Evolutionary conservation across 2,888 invertebrate species (phyloP).

Genomic region (Sericinus montela): DNA sequence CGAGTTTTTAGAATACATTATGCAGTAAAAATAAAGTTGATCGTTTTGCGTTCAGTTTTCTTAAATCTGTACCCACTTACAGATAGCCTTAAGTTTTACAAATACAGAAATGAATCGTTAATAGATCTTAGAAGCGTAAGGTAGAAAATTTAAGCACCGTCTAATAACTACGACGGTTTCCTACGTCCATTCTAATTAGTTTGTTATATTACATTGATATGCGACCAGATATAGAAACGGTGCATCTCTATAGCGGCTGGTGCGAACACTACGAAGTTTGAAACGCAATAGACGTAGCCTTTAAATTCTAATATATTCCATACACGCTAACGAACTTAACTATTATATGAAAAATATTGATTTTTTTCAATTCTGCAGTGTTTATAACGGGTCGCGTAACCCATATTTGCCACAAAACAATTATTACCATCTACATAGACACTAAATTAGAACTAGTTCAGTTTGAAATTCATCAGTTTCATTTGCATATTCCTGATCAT

Average conservation of each 20-base stretch:
- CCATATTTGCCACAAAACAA: conserved; percentile 43
- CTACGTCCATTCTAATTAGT: conserved; percentile 11
- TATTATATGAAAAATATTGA: conserved; percentile 61
- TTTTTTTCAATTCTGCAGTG: conserved; percentile 42
- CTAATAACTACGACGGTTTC: conserved; percentile 7
- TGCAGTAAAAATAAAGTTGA: not conserved
- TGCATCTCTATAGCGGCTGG: conserved; percentile 20
- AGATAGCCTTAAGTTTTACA: not conserved
- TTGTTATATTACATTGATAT: conserved; percentile 16
- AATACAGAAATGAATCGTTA: conserved; percentile 10
- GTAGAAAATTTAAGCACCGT: conserved; percentile 16
- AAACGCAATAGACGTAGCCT: conserved; percentile 22
- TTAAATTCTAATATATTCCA: conserved; percentile 24
- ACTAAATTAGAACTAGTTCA: conserved; percentile 33
- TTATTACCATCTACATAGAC: conserved; percentile 45
- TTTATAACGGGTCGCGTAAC: conserved; percentile 29
- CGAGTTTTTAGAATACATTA: not conserved
- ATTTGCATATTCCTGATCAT: conserved; percentile 24
- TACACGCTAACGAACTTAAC: conserved; percentile 47
- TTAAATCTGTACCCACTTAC: conserved; percentile 4
- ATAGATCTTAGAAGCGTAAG: conserved; percentile 12
- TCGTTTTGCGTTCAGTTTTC: not conserved
- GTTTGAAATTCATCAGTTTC: conserved; percentile 22
- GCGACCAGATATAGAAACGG: conserved; percentile 22
- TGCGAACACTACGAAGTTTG: conserved; percentile 1